Percentiles rank a stretch among this genome's conserved stretches.
These are phyloP conservation scores for Condylura cristata DNA, from an alignment of 2,113 vertebrate species.

Conservation along the genomic window DNA sequence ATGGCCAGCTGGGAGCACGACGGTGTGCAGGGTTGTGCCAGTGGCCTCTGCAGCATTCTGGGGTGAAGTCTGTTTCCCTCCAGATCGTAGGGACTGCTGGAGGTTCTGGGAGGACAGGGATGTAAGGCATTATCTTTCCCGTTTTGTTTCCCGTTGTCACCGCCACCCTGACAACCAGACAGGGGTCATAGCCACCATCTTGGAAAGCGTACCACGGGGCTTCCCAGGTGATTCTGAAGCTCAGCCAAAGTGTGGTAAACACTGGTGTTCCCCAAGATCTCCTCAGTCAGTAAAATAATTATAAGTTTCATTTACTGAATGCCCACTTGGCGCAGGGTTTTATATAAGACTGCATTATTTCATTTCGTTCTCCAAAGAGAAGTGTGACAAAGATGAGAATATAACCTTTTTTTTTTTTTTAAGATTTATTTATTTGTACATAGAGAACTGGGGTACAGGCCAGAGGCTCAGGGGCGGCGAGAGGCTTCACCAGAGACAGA, in stretches of 20 bases:
- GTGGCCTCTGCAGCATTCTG: conserved; percentile 85
- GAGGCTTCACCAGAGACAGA: too few species aligned
- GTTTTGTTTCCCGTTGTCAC: too few species aligned
- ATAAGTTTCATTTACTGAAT: not conserved
- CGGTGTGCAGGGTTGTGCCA: conserved; percentile 92
- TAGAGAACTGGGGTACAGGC: too few species aligned
- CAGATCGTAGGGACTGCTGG: conserved; percentile 15
- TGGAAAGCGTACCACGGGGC: not conserved
- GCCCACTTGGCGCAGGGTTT: not conserved
- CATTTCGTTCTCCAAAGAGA: not conserved
- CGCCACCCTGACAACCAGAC: too few species aligned
- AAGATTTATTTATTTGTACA: too few species aligned
- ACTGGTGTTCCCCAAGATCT: not conserved
- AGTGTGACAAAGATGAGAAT: not conserved
- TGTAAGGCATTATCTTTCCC: conserved; percentile 78
- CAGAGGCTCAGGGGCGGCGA: too few species aligned
- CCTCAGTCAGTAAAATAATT: accelerated
- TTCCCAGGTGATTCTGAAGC: not conserved
- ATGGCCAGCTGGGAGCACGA: conserved; percentile 96
- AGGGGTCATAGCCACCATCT: too few species aligned
- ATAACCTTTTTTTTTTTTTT: too few species aligned
- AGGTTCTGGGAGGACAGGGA: conserved; percentile 47
- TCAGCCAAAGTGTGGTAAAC: too few species aligned
- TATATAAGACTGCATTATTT: not conserved
- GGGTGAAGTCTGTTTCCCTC: conserved; percentile 50